Percentiles rank a stretch among this genome's conserved stretches.
phyloP scores from a whole-genome alignment of 2,797 vertebrate genomes.

The Sebastes diploproa region DNA sequence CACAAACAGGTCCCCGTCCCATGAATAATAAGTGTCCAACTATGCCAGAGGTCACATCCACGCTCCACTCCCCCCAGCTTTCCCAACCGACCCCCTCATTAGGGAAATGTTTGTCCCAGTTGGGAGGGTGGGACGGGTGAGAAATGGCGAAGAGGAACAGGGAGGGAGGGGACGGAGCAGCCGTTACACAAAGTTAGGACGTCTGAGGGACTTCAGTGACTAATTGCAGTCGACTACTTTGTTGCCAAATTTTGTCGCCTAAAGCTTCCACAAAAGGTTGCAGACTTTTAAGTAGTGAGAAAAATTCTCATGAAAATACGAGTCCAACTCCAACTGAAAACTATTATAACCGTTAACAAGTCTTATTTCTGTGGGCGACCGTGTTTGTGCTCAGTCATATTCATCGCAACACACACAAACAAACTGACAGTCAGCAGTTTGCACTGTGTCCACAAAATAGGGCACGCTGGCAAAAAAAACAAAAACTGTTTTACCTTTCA shows the following conservation, averaged over 20 bases:
- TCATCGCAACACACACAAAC: conserved; percentile 56
- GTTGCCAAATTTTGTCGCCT: conserved; percentile 45
- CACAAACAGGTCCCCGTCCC: conserved; percentile 65
- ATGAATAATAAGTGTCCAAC: conserved; percentile 90
- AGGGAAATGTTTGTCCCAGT: conserved; percentile 93
- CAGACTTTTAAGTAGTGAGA: conserved; percentile 24
- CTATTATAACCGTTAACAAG: conserved; percentile 40
- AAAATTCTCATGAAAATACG: conserved; percentile 41
- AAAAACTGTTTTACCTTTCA: conserved; percentile 46
- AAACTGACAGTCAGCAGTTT: conserved; percentile 71
- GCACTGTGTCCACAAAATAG: conserved; percentile 43
- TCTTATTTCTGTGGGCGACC: conserved; percentile 21
- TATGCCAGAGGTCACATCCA: conserved; percentile 90
- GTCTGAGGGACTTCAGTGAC: conserved; percentile 40
- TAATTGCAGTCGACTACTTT: conserved; percentile 53
- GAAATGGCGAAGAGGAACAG: conserved; percentile 42
- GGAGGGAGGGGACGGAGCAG: conserved; percentile 16
- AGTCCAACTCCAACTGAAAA: conserved; percentile 6
- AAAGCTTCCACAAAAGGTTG: conserved; percentile 40
- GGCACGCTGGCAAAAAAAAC: conserved; percentile 7
- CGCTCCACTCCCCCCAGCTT: conserved; percentile 91
- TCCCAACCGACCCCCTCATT: conserved; percentile 88
- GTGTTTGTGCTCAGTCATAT: conserved; percentile 54
- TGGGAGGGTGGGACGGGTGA: conserved; percentile 66
- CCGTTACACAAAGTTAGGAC: conserved; percentile 25